phyloP scores from a whole-genome alignment of 2,888 invertebrate genomes.

The Ectemnius continuus region DNA sequence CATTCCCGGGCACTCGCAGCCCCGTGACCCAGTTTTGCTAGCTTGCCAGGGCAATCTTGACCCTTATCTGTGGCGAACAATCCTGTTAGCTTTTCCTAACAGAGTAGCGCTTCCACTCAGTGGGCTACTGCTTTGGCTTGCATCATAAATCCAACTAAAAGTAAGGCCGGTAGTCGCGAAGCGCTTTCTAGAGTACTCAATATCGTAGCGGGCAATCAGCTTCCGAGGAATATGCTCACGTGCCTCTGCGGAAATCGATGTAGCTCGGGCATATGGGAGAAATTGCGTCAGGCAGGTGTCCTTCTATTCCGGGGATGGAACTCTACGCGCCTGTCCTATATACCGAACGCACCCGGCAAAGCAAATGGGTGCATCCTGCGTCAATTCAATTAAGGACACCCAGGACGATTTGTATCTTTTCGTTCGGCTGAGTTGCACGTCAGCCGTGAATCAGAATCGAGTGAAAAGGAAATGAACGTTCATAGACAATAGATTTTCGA shows the following conservation, averaged over 20 bases:
- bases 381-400: not conserved
- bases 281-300: not conserved
- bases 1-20: no score
- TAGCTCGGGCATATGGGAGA: not conserved
- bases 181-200: not conserved
- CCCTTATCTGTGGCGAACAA: no score
- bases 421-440: constrained; percentile 4
- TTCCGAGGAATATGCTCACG: no score
- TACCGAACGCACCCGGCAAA: not conserved
- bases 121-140: not conserved
- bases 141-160: not conserved
- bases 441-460: constrained; percentile 29
- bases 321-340: no score
- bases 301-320: no score
- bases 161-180: no score
- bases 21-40: no score
- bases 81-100: no score
- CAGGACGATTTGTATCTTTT: constrained; percentile 8
- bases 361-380: not conserved
- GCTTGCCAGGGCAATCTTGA: no score
- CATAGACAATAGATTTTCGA: constrained; percentile 37
- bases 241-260: not conserved
- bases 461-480: constrained; percentile 38
- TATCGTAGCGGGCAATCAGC: not conserved
- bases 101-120: not conserved